phyloP scores from a whole-genome alignment of 1,140 invertebrate genomes.

The Cepaea nemoralis region DNA sequence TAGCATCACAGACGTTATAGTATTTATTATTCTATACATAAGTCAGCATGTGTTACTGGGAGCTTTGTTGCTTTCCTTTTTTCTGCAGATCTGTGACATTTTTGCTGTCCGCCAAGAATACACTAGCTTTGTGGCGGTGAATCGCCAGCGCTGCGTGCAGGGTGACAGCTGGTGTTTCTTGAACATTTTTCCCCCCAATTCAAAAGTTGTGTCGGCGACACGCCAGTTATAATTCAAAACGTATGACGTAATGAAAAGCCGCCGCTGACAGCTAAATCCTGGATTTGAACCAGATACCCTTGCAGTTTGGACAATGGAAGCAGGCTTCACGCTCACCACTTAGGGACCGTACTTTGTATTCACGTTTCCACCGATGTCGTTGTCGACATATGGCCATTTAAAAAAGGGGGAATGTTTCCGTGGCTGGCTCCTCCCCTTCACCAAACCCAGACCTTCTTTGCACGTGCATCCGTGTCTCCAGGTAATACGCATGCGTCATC shows the following conservation, averaged over 20 bases:
- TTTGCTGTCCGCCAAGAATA: no score
- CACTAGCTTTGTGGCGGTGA: neutral
- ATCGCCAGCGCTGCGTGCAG: neutral
- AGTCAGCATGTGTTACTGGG: no score
- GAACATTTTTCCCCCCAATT: neutral
- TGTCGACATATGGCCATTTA: slow-evolving; percentile 14
- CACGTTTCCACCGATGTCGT: neutral
- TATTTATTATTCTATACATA: no score
- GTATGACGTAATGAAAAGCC: neutral
- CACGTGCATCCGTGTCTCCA: slow-evolving; percentile 16
- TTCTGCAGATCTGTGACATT: no score
- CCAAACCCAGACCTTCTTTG: neutral
- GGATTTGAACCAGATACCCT: slow-evolving; percentile 8
- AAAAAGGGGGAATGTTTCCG: neutral
- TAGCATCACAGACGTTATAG: no score
- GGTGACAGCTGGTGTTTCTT: neutral
- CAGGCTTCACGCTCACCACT: neutral
- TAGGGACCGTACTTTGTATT: neutral
- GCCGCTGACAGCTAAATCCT: neutral
- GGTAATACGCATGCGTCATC: slow-evolving; percentile 15
- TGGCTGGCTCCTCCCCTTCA: neutral
- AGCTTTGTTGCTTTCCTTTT: no score
- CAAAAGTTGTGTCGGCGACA: neutral
- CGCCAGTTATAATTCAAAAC: neutral
- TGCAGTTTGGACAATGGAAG: neutral